Evolutionary conservation across 2,797 vertebrate species (phyloP).

Genomic region (Notolabrus celidotus): DNA sequence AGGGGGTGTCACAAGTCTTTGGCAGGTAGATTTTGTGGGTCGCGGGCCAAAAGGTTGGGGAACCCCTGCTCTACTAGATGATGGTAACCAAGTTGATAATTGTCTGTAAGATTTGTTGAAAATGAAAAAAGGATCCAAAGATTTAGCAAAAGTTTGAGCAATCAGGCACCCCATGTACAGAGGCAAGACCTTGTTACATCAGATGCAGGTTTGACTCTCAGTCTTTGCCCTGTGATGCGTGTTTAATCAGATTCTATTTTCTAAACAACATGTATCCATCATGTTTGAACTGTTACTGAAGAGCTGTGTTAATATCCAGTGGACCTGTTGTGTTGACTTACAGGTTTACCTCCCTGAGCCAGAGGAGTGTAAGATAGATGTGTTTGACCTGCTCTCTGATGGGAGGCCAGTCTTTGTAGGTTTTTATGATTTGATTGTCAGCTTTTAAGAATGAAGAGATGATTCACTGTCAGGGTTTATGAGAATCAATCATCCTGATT

Average conservation of each 20-base stretch:
- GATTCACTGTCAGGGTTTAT: not conserved
- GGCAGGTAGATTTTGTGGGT: too few relatives aligned
- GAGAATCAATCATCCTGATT: conserved; percentile 28
- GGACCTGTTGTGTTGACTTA: conserved; percentile 33
- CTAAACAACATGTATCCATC: not conserved
- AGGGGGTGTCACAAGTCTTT: too few relatives aligned
- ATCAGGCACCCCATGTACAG: too few relatives aligned
- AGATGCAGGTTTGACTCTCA: too few relatives aligned
- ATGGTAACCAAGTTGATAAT: too few relatives aligned
- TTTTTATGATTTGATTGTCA: not conserved
- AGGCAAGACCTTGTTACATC: too few relatives aligned
- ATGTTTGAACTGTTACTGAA: not conserved
- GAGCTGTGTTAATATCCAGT: not conserved
- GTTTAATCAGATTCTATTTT: not conserved
- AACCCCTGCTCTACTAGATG: too few relatives aligned
- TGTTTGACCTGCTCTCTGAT: conserved; percentile 63
- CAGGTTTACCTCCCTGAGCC: conserved; percentile 42
- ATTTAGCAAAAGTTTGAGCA: too few relatives aligned
- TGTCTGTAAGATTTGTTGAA: too few relatives aligned
- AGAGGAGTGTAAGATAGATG: conserved; percentile 30
- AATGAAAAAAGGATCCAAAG: too few relatives aligned
- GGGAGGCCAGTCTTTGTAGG: conserved; percentile 30
- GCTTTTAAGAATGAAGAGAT: not conserved
- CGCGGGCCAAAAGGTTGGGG: too few relatives aligned
- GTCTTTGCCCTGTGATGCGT: too few relatives aligned